These are phyloP conservation scores for Oryctes rhinoceros DNA, from an alignment of 1,140 invertebrate genomes.

Conservation along the genomic window DNA sequence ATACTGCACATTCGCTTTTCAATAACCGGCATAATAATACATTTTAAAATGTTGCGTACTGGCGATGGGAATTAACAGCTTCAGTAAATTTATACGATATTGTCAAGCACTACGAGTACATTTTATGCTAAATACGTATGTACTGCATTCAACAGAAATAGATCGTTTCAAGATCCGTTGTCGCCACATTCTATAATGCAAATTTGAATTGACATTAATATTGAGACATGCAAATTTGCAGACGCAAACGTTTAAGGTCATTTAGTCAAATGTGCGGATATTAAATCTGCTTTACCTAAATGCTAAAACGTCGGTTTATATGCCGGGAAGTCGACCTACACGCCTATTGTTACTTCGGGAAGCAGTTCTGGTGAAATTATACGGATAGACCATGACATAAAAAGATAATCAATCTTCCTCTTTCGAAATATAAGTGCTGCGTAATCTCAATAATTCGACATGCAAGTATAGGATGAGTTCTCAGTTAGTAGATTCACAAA, in stretches of 20 bases:
- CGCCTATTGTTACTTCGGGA: neutral
- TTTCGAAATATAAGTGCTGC: neutral
- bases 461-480: neutral
- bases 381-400: neutral
- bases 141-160: too few relatives aligned
- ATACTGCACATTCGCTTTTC: too few relatives aligned
- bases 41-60: too few relatives aligned
- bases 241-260: neutral
- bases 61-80: too few relatives aligned
- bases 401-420: constrained; percentile 12
- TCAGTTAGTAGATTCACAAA: neutral
- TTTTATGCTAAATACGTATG: too few relatives aligned
- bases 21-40: too few relatives aligned
- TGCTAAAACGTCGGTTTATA: neutral
- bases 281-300: neutral
- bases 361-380: constrained; percentile 10
- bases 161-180: too few relatives aligned
- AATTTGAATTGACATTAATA: neutral
- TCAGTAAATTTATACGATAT: too few relatives aligned
- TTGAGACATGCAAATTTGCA: neutral
- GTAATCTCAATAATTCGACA: constrained; percentile 18
- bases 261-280: neutral
- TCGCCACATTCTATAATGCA: too few relatives aligned
- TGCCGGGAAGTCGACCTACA: neutral
- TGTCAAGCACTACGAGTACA: too few relatives aligned